A percentile compares a stretch with the other conserved stretches of the same genome.
phyloP scores from a whole-genome alignment of 2,113 vertebrate species.

The Hypanus sabinus region DNA sequence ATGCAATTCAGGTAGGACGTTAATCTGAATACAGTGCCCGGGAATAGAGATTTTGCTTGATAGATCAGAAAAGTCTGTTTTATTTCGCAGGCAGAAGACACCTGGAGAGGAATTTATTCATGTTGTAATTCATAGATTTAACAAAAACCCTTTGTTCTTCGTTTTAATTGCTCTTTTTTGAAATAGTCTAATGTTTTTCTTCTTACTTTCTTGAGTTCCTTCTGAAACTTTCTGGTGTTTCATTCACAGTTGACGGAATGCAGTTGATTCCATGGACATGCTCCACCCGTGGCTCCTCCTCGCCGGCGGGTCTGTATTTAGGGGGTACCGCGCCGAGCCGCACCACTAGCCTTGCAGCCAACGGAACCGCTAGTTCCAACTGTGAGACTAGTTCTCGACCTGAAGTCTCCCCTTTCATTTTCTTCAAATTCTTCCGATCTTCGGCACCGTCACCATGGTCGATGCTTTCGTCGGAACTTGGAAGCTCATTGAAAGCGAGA shows the following conservation, averaged over 20 bases:
- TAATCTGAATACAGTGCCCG: no score
- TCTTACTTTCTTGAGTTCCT: not conserved
- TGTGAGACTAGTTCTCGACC: not conserved
- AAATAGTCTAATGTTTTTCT: not conserved
- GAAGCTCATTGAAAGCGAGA: constrained; percentile 83
- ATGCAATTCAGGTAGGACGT: not conserved
- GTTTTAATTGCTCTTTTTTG: not conserved
- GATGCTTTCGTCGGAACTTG: constrained; percentile 87
- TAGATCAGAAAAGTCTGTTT: not conserved
- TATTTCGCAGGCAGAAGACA: not conserved
- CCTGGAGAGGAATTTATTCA: not conserved
- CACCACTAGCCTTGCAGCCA: not conserved
- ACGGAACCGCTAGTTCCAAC: not conserved
- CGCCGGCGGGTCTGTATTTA: not conserved
- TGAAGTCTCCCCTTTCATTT: not conserved
- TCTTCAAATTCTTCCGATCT: not conserved
- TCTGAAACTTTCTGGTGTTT: not conserved
- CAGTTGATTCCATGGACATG: not conserved
- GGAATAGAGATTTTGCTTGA: not conserved
- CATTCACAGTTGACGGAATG: not conserved
- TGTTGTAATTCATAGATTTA: not conserved
- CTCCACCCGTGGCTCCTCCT: not conserved
- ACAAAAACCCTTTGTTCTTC: not conserved
- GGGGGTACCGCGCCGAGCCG: not conserved
- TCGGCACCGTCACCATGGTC: constrained; percentile 61